Conservation (phyloP, 2,113 vertebrate genomes). For the Psittacara wagleri region DNA sequence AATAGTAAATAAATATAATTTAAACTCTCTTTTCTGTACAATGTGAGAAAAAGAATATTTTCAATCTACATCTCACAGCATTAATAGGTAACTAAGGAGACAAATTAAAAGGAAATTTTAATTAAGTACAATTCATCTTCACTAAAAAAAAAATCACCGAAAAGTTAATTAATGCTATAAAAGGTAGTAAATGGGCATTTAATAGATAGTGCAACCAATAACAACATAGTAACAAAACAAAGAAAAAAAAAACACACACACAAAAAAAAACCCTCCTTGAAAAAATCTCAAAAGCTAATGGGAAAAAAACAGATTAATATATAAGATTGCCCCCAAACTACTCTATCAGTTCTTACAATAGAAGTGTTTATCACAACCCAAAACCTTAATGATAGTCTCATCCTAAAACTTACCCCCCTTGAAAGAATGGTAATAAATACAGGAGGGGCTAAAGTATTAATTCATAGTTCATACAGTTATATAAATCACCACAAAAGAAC, state of each 20-base stretch:
- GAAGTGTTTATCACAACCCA: neutral
- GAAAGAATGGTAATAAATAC: neutral
- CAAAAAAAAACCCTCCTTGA: neutral
- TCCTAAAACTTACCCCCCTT: neutral
- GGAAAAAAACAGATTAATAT: neutral
- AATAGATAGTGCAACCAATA: neutral
- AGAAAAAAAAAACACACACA: neutral
- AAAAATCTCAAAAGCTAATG: neutral
- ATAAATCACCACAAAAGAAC: neutral
- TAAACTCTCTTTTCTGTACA: neutral
- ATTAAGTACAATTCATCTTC: neutral
- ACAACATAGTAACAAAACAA: neutral
- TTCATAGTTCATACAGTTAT: neutral
- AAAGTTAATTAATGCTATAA: neutral
- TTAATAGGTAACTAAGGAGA: neutral
- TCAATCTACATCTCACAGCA: neutral
- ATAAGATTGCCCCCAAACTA: neutral
- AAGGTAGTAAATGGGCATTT: neutral
- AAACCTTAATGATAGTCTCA: neutral
- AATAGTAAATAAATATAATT: neutral
- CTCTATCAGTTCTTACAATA: neutral
- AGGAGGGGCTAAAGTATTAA: neutral
- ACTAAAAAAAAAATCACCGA: neutral
- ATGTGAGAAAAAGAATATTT: neutral
- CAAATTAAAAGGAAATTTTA: neutral